Conservation (phyloP, 2,797 vertebrate genomes). For the Cetoscarus ocellatus region DNA sequence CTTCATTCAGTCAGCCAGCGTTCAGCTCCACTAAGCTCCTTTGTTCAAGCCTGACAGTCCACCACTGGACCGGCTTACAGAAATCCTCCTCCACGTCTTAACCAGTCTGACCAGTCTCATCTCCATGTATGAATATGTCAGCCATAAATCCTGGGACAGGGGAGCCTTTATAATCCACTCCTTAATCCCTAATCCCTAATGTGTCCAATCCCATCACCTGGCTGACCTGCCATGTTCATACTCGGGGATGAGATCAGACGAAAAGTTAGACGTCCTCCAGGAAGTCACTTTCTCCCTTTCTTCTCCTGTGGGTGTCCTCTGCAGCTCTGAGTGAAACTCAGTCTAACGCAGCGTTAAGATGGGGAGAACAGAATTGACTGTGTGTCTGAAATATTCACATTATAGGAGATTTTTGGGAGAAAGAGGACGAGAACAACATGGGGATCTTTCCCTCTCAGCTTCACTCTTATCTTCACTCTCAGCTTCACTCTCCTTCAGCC, state of each 20-base stretch:
- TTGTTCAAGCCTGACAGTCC: slow-evolving; percentile 57
- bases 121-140: slow-evolving; percentile 71
- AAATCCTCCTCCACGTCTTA: slow-evolving; percentile 61
- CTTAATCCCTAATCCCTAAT: slow-evolving; percentile 77
- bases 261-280: slow-evolving; percentile 48
- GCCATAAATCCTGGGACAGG: slow-evolving; percentile 55
- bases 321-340: background rate
- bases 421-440: too few relatives aligned
- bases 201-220: slow-evolving; percentile 74
- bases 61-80: slow-evolving; percentile 52
- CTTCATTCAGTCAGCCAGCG: slow-evolving; percentile 56
- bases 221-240: slow-evolving; percentile 65
- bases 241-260: slow-evolving; percentile 64
- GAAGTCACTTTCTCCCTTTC: slow-evolving; percentile 39
- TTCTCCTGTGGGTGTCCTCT: slow-evolving; percentile 30
- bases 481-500: too few relatives aligned
- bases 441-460: too few relatives aligned
- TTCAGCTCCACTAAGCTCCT: slow-evolving; percentile 50
- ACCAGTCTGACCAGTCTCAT: slow-evolving; percentile 72
- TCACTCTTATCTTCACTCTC: too few relatives aligned
- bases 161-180: slow-evolving; percentile 66
- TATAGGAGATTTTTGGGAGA: too few relatives aligned
- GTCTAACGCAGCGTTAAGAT: background rate
- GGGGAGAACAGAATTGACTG: background rate
- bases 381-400: background rate